Evolutionary conservation across 2,113 vertebrate species (phyloP), one percentile per base, ranked within the genome.

Genomic region (Centropristis striata): DNA sequence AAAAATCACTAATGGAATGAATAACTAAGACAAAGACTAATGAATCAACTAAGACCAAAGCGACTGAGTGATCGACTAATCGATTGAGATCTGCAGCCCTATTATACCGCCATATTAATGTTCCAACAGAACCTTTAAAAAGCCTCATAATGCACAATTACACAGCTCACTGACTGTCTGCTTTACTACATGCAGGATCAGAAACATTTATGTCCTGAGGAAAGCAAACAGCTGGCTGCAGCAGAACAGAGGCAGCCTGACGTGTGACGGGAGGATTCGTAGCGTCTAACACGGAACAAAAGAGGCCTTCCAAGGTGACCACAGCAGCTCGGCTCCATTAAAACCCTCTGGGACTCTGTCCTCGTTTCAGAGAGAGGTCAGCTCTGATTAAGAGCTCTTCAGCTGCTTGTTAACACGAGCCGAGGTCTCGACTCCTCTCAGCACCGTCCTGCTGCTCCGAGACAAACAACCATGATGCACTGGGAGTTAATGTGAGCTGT

Each of bases 301-400:
- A 74, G 49, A 41, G 39, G 78, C 37, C 39, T 27, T 23, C 21
- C 51, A 82, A 75, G 71, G 61, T 70, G 72, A 78, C 58, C 76
- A 68, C 59, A 72, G 74, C 49, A 63, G 70, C 37, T 42, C 27
- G 50, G 74, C 36, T 81, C 70, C n/a, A 53, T 69, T 80, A 20
- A 80, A 60, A 63, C 78, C 61, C 65, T 46, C 27, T 9, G 4
- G 69, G 54, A 75, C 74, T 65, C 61, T 32, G 42, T 51, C 54
- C 49, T 27, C 41, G 2, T 58, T 49, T 68, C 55, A 58, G 50
- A 61, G 54, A 57, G 67, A 70, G 63, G 78, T 81, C 73, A 64
- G 63, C 42, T 64, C 61, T 70, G 78, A 79, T 64, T 37, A 75
- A 37, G 32, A 23, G 32, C 68, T 46, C 64, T 39, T 54, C 37